Base-by-base conservation (phyloP, 2,797 vertebrate species). In the Coregonus suidteri region DNA sequence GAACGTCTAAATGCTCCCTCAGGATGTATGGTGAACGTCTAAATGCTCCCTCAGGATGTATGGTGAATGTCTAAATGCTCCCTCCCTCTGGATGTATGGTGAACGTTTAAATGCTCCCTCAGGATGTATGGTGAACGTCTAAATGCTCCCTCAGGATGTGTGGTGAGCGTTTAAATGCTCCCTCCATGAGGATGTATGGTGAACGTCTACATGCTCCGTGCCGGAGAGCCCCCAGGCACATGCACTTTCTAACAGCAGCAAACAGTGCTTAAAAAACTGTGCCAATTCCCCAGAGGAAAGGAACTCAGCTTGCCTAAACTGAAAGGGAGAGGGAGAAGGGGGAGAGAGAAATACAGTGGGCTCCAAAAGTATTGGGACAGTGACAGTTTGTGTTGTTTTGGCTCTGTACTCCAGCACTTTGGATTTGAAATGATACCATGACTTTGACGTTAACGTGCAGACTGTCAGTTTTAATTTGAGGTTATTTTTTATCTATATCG, bases 181-280 rank as follows among this genome's bases (percentile, higher is more conserved):
- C 37, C 37, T 41, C 6, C 35, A 25, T 25, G 25, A 1, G 37
- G 37, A 41, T 1, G 6, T 41, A 9, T 37, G 37, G 37, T 7
- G 37, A 41, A 41, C 6, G 6, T 41, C 1, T 41, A 7, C 25
- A 54, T 3, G 71, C 30, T 16, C 13, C 9, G 41, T 0, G 35
- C 37, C 18, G 7, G 68, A 47, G 68, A 41, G 18, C 18, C 34
- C 68, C 16, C 68, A 70, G 65, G 31, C 31, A 70, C 68, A 71
- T 47, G 68, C 72, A 73, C 71, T 34, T 53, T 31, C 30, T 70
- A 62, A 56, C 53, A 35, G 54, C 54, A 73, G 30, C 52, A 54
- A 73, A 73, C 31, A 59, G 72, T 14, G 53, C 72, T 73, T 73
- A 18, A 37, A 73, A 73, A 73, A n/a, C 6, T 31, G 18, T n/a